Evolutionary conservation across 64 coral and sea anemone species (phyloP), one percentile per base, ranked within the genome.

Genomic region (Hydrozoanthus tunicans): DNA sequence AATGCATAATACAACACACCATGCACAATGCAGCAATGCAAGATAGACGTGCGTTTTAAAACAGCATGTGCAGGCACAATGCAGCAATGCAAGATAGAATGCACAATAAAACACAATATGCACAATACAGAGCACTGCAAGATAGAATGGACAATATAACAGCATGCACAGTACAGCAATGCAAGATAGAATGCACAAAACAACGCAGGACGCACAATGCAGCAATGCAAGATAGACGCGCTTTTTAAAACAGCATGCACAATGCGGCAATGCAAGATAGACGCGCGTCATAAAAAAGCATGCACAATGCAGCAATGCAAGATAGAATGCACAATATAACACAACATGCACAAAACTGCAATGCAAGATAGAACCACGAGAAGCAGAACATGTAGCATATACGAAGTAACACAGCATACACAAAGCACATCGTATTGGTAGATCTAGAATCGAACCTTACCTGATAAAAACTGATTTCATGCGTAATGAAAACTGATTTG

Each of bases 391-490:
- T 43, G 32, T 1, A 43, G 32, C 32, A 43, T 64, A 14, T 64
- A 7, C 13, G 13, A 64, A 9, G 62, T 14, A 64, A 64, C 62
- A 7, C 7, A 64, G 13, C 7, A 64, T 14, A 64, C 5, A 70
- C 15, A 70, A 14, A 70, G 24, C 68, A 71, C 68, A 71, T 24
- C 68, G 5, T 76, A 12, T 5, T 32, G 25, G 51, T 11, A 77
- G 11, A 25, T 9, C 8, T 27, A 27, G 11, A 27, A 53, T 7
- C 6, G 4, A 6, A 20, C 32, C 23, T 83, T 78, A 95, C 94
- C 91, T 95, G 97, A 80, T 93, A 99, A 64, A 96, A 99, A n/a
- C 88, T 93, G 70, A 99, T 99, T 70, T 99, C 97, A 55, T 99
- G 94, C 6, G 97, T 99, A 76, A 99, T 95, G 51, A 99, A 99